Evolutionary conservation across 2,113 vertebrate genomes (phyloP).

Genomic region (Triplophysa dalaica): DNA sequence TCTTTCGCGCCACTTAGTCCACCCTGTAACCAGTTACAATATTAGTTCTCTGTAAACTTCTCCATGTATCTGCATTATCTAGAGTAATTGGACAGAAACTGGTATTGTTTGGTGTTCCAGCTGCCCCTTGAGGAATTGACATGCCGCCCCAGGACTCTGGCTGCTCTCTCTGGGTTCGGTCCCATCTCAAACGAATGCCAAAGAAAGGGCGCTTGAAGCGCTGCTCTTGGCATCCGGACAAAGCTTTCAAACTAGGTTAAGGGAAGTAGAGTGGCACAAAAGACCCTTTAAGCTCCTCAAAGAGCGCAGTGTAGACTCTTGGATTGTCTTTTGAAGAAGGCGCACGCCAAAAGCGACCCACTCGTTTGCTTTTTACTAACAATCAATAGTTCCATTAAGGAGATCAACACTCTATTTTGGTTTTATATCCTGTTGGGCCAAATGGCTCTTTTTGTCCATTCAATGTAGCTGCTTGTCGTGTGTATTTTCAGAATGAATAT

Average conservation of each 20-base stretch:
- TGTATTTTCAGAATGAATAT: slow-evolving; percentile 1
- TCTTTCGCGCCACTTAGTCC: slow-evolving; percentile 28
- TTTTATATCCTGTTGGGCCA: slow-evolving; percentile 54
- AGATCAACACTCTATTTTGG: slow-evolving; percentile 60
- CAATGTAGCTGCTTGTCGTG: background rate
- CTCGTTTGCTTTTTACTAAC: slow-evolving; percentile 66
- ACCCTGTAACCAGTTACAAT: slow-evolving; percentile 17
- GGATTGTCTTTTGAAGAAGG: slow-evolving; percentile 64
- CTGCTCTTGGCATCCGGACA: slow-evolving; percentile 59
- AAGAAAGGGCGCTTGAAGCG: slow-evolving; percentile 47
- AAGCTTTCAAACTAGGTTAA: slow-evolving; percentile 62
- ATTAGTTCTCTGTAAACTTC: slow-evolving; percentile 41
- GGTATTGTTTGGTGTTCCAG: slow-evolving; percentile 58
- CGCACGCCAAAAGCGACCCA: slow-evolving; percentile 65
- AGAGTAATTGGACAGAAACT: slow-evolving; percentile 65
- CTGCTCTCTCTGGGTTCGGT: slow-evolving; percentile 60
- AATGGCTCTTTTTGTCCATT: slow-evolving; percentile 12
- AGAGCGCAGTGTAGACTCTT: slow-evolving; percentile 69
- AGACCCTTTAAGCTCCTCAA: slow-evolving; percentile 69
- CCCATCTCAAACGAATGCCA: slow-evolving; percentile 60
- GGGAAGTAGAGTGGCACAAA: slow-evolving; percentile 66
- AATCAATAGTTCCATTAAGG: slow-evolving; percentile 69
- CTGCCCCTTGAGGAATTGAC: slow-evolving; percentile 58
- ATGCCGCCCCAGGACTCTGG: slow-evolving; percentile 58
- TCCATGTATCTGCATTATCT: slow-evolving; percentile 55